Percentiles rank a stretch among this genome's conserved stretches.
Evolutionary conservation across 2,797 vertebrate genomes (phyloP).

Genomic region (Diceros bicornis): DNA sequence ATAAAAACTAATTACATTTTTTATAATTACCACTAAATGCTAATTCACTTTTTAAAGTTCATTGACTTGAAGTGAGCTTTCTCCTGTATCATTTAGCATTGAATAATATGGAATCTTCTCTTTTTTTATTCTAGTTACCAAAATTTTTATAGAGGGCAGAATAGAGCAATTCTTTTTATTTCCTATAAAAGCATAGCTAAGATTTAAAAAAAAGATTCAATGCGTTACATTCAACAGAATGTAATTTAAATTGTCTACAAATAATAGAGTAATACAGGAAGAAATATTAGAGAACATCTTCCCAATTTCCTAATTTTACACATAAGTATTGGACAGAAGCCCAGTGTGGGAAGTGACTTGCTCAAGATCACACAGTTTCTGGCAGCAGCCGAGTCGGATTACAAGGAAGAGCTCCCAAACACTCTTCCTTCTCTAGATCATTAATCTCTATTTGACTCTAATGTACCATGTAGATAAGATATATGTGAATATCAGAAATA

Average conservation of each 20-base stretch:
- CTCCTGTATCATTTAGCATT: not conserved
- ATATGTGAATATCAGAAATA: slow-evolving; percentile 48
- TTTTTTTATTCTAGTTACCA: slow-evolving; percentile 26
- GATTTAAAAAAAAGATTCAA: slow-evolving; percentile 29
- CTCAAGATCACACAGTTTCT: not conserved
- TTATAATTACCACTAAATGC: not conserved
- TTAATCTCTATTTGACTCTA: slow-evolving; percentile 62
- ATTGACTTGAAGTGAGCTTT: slow-evolving; percentile 16
- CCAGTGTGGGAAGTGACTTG: not conserved
- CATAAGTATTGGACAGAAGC: not conserved
- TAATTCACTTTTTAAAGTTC: slow-evolving; percentile 8
- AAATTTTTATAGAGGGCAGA: not conserved
- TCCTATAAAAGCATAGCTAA: slow-evolving; percentile 18
- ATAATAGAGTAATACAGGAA: not conserved
- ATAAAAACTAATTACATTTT: slow-evolving; percentile 28
- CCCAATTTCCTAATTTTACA: slow-evolving; percentile 22
- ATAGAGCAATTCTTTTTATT: slow-evolving; percentile 34
- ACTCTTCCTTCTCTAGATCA: not conserved
- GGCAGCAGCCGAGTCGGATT: not conserved
- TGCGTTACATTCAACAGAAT: not conserved
- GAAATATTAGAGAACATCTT: not conserved
- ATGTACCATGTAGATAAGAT: slow-evolving; percentile 47
- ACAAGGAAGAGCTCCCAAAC: not conserved
- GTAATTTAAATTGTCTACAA: slow-evolving; percentile 43
- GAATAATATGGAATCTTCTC: not conserved